phyloP scores from a whole-genome alignment of 1,140 invertebrate genomes.

The Bombyx mori region DNA sequence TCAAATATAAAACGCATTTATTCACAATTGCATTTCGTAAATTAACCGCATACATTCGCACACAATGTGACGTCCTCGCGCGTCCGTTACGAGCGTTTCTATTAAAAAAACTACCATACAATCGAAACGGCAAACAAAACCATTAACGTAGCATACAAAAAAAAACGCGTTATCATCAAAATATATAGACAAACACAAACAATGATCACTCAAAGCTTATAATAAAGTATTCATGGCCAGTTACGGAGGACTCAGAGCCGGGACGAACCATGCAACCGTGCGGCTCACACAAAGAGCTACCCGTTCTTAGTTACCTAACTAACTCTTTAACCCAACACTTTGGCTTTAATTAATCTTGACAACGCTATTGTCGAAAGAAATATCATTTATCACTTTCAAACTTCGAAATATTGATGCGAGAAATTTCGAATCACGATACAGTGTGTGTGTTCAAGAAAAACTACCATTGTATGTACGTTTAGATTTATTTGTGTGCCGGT shows the following conservation, averaged over 20 bases:
- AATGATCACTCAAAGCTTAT: slow-evolving; percentile 1
- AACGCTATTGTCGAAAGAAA: slow-evolving; percentile 40
- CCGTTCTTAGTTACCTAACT: slow-evolving; percentile 45
- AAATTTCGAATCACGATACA: slow-evolving; percentile 25
- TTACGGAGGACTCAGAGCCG: neutral
- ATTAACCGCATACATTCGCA: too few species aligned
- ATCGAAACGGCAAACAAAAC: neutral
- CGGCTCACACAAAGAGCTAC: slow-evolving; percentile 32
- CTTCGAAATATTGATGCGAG: slow-evolving; percentile 25
- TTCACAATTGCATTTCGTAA: too few species aligned
- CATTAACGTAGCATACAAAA: neutral
- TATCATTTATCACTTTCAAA: slow-evolving; percentile 56
- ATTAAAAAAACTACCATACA: too few species aligned
- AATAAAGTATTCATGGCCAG: slow-evolving; percentile 1
- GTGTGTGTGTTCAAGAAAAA: slow-evolving; percentile 10
- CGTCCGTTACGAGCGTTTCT: too few species aligned
- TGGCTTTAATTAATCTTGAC: slow-evolving; percentile 63
- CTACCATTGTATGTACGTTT: slow-evolving; percentile 18
- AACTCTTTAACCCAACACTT: slow-evolving; percentile 56
- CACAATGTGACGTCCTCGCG: too few species aligned
- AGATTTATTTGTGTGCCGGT: slow-evolving; percentile 16
- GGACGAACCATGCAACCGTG: neutral
- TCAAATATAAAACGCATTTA: too few species aligned
- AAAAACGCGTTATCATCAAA: neutral
- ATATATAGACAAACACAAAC: neutral